Evolutionary conservation across 2,113 vertebrate species (phyloP).

Genomic region (Arvicanthis niloticus): DNA sequence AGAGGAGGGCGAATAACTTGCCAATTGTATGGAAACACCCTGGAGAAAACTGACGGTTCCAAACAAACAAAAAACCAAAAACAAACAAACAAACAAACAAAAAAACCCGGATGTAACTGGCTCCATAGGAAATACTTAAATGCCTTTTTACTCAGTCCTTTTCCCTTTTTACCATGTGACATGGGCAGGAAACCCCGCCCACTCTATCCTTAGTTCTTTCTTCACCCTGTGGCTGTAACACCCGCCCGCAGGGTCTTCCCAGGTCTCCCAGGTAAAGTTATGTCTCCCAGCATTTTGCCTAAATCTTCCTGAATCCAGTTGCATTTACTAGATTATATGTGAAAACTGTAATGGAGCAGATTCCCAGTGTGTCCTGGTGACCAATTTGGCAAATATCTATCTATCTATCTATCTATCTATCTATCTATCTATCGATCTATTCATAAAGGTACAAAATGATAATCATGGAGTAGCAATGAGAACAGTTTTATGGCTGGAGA

Average conservation of each 20-base stretch:
- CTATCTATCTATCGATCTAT: no score
- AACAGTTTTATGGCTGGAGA: background rate
- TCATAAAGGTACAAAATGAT: background rate
- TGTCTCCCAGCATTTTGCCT: background rate
- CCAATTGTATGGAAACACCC: slow-evolving; percentile 91
- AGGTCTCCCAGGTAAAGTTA: background rate
- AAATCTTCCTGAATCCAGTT: background rate
- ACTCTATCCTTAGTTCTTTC: background rate
- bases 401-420: no score
- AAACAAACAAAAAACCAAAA: slow-evolving; percentile 23
- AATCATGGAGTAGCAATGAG: background rate
- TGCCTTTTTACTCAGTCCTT: background rate
- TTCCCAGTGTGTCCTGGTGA: background rate
- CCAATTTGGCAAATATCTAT: background rate
- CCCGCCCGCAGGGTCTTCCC: background rate
- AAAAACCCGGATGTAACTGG: background rate
- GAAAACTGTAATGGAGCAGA: background rate
- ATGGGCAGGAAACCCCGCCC: background rate
- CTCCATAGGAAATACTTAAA: background rate
- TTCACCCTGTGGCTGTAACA: background rate
- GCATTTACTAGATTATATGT: background rate
- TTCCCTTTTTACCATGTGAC: no score
- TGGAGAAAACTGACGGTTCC: slow-evolving; percentile 88
- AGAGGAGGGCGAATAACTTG: slow-evolving; percentile 86
- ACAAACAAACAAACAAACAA: background rate